Base-by-base conservation (phyloP, 2,888 invertebrate species). In the Epinotia bilunana region DNA sequence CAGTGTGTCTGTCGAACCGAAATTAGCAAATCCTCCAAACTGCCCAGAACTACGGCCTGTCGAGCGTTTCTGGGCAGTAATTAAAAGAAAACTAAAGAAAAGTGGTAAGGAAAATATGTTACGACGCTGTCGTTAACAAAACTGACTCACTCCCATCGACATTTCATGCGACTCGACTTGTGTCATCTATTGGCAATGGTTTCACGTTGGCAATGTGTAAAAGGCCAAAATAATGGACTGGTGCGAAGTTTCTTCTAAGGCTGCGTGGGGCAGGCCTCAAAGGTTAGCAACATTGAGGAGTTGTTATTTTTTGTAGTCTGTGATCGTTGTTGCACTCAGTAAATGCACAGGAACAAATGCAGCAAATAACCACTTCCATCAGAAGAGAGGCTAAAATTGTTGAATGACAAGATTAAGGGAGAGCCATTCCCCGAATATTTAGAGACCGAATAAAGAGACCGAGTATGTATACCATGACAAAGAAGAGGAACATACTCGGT, bases 121-220 rank as follows among this genome's bases (percentile, higher is more conserved):
- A 63, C 18, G 46, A 74, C 13, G 69, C 46, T 3, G 6, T 68
- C 9, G 9, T 13, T 12, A 43, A 62, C 3, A 39, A 62, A 18
- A 20, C 57, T 16, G 23, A n/a, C 0, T n/a, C 7, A 3, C 5
- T 74, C 18, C 74, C 63, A 33, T 60, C 69, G 1, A 74, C 64
- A 6, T 74, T 74, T 68, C 16, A 69, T 74, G 18, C 43, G 69
- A 16, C 33, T 70, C 46, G 73, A 74, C 18, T 16, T 74, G 1
- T 60, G 74, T 39, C 74, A 74, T 43, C 58, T 74, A 5, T 12
- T 33, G 20, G 62, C 60, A 12, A 74, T 74, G 70, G 62, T 70
- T 46, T 28, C 74, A 16, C 57, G 69, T 3, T 70, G 74, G 60
- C 9, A 6, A 3, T 62, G 62, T 7, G 13, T 74, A 13, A 46